phyloP scores from a whole-genome alignment of 2,888 invertebrate species.

The Hyles lineata region DNA sequence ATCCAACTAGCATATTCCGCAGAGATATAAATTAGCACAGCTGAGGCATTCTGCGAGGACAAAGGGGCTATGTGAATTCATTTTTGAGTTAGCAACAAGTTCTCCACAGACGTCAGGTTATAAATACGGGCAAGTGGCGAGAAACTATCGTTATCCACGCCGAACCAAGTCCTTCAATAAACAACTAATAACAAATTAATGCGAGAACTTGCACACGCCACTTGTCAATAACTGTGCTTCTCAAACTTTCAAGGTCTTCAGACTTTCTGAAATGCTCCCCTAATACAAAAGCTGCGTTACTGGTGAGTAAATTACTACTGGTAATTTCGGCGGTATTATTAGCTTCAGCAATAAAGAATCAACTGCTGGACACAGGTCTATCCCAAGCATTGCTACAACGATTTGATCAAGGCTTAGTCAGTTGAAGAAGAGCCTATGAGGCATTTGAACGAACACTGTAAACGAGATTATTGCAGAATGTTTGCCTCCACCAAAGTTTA shows the following conservation, averaged over 20 bases:
- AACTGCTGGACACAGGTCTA: too few relatives aligned
- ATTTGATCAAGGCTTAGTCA: too few relatives aligned
- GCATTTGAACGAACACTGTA: too few relatives aligned
- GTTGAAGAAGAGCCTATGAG: too few relatives aligned
- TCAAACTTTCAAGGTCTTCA: constrained; percentile 5
- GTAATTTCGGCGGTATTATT: too few relatives aligned
- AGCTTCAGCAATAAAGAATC: too few relatives aligned
- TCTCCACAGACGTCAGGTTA: constrained; percentile 14
- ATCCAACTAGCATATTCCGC: neutral
- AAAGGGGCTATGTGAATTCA: constrained; percentile 11
- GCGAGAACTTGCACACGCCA: constrained; percentile 41
- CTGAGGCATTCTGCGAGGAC: neutral
- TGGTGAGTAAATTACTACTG: too few relatives aligned
- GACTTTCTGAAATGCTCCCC: neutral
- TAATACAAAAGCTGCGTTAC: too few relatives aligned
- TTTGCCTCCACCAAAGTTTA: too few relatives aligned
- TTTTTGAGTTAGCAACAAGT: constrained; percentile 24
- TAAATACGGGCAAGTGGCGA: constrained; percentile 24
- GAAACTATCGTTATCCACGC: constrained; percentile 37
- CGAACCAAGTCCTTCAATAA: constrained; percentile 41
- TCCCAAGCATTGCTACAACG: too few relatives aligned
- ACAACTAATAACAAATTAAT: constrained; percentile 53
- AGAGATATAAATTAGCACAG: neutral
- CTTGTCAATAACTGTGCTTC: constrained; percentile 11
- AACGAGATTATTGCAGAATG: too few relatives aligned